Conservation (phyloP, 2,888 invertebrate genomes). For the Oasisia sp. region DNA sequence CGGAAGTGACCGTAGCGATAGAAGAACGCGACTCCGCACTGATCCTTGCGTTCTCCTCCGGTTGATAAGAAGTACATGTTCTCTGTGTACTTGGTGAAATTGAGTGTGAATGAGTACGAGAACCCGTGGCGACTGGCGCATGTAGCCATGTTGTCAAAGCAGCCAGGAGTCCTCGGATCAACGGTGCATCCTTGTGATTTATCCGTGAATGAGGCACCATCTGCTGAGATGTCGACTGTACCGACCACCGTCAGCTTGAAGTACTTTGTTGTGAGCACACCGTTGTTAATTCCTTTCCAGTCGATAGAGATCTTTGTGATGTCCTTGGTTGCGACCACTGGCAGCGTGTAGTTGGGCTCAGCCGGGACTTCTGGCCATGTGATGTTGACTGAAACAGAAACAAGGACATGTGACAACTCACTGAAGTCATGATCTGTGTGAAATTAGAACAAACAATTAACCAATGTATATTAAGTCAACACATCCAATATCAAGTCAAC, state of each 20-base stretch:
- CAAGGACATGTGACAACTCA: neutral
- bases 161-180: neutral
- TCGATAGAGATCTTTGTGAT: neutral
- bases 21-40: slow-evolving; percentile 49
- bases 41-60: slow-evolving; percentile 47
- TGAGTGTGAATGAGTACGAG: slow-evolving; percentile 46
- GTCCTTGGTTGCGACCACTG: neutral
- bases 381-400: neutral
- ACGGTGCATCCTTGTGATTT: neutral
- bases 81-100: slow-evolving; percentile 45
- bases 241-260: neutral
- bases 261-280: neutral
- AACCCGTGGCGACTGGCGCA: slow-evolving; percentile 41
- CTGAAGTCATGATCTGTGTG: neutral
- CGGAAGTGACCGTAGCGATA: slow-evolving; percentile 51
- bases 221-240: neutral
- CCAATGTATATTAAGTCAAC: neutral
- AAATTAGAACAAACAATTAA: neutral
- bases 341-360: neutral
- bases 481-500: too few species aligned
- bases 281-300: neutral
- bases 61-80: slow-evolving; percentile 50
- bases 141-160: neutral
- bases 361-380: neutral
- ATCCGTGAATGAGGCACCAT: neutral